These are phyloP conservation scores for Porphyrio hochstetteri DNA, from an alignment of 2,113 vertebrate genomes.

Conservation along the genomic window DNA sequence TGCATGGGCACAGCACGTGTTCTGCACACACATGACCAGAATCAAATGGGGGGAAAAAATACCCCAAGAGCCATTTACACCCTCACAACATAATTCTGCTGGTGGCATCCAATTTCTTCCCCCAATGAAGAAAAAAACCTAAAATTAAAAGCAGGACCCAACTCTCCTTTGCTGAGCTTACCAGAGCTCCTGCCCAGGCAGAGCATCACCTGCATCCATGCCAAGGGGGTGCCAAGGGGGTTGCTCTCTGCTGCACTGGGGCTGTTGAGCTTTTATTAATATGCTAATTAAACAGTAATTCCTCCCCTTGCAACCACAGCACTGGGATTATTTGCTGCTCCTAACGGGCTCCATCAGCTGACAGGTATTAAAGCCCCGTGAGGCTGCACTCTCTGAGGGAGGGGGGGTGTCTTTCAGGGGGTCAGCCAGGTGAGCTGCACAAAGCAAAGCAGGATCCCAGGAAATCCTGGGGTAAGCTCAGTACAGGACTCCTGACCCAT, in stretches of 20 bases:
- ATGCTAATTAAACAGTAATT: background rate
- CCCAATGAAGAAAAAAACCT: too few species aligned
- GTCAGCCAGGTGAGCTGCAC: background rate
- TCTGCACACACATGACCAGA: background rate
- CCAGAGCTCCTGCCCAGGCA: fast-evolving
- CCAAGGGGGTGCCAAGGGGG: background rate
- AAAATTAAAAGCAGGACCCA: fast-evolving
- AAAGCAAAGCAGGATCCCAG: background rate
- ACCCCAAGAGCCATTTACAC: background rate
- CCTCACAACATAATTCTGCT: background rate
- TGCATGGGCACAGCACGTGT: background rate
- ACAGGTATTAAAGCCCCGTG: background rate
- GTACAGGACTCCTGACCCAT: background rate
- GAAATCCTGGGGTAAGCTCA: background rate
- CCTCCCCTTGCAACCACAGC: background rate
- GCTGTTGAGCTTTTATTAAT: background rate
- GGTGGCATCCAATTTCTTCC: background rate
- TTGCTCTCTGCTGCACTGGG: background rate
- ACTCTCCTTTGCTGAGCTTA: background rate
- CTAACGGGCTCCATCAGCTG: background rate
- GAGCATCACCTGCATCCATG: background rate
- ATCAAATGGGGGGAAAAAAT: background rate
- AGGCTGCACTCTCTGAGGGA: fast-evolving
- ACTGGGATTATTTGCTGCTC: background rate
- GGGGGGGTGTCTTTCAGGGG: background rate